Evolutionary conservation across 2,888 invertebrate genomes (phyloP).

Genomic region (Netelia fuscicornis): DNA sequence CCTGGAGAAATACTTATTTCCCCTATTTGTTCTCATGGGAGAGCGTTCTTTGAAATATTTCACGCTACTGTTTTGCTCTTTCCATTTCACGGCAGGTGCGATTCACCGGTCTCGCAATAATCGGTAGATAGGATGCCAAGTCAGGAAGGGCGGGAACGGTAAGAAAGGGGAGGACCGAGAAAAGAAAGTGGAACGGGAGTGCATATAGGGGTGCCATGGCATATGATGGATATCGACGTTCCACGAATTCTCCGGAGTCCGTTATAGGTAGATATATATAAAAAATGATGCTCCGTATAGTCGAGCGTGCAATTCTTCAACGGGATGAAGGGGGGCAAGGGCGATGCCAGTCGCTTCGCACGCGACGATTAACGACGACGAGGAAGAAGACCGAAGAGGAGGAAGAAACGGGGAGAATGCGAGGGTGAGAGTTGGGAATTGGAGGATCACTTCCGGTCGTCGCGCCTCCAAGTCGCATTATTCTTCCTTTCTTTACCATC

Average conservation of each 20-base stretch:
- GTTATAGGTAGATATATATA: background rate
- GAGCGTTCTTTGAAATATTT: slow-evolving; percentile 31
- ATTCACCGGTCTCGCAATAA: slow-evolving; percentile 7
- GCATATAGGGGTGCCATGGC: slow-evolving; percentile 20
- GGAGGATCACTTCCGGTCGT: slow-evolving; percentile 66
- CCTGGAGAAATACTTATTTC: background rate
- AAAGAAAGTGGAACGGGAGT: background rate
- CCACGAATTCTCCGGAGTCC: slow-evolving; percentile 52
- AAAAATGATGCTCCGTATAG: slow-evolving; percentile 46
- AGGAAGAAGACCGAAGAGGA: slow-evolving; percentile 16
- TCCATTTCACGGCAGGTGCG: background rate
- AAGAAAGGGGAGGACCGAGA: background rate
- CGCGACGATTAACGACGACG: slow-evolving; percentile 58
- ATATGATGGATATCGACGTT: slow-evolving; percentile 65
- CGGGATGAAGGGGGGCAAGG: no score
- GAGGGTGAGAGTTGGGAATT: slow-evolving; percentile 8
- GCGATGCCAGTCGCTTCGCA: slow-evolving; percentile 27
- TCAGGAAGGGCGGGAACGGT: background rate
- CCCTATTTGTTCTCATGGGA: background rate
- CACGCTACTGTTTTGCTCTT: slow-evolving; percentile 17
- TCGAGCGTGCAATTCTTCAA: slow-evolving; percentile 55
- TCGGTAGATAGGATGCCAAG: slow-evolving; percentile 13
- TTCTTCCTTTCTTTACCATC: slow-evolving; percentile 55
- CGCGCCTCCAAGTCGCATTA: slow-evolving; percentile 64
- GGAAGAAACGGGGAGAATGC: slow-evolving; percentile 27